Conservation (phyloP, 2,113 vertebrate genomes). For the Nerophis ophidion region DNA sequence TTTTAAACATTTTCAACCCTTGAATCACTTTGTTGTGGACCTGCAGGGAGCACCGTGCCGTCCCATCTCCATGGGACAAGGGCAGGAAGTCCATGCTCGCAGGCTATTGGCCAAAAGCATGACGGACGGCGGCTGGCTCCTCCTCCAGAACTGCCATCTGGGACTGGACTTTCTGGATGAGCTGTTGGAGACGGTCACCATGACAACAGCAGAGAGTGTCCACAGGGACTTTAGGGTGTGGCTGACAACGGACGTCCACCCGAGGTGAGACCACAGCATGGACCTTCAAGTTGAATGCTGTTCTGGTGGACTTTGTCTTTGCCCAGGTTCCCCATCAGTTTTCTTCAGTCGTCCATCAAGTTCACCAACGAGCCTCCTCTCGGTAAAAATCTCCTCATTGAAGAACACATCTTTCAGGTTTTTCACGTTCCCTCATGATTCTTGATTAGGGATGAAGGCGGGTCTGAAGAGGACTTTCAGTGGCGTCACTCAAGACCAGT, state of each 20-base stretch:
- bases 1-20: no score
- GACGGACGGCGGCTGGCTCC: conserved; percentile 80
- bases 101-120: conserved; percentile 74
- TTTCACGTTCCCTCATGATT: neutral
- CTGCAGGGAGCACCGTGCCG: conserved; percentile 68
- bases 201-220: conserved; percentile 40
- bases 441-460: conserved; percentile 74
- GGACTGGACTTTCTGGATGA: conserved; percentile 79
- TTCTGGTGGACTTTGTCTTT: conserved; percentile 15
- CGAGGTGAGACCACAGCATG: conserved; percentile 31
- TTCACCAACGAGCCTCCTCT: conserved; percentile 84
- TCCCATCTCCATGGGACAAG: conserved; percentile 84
- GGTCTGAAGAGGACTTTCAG: conserved; percentile 79
- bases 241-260: conserved; percentile 78
- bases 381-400: conserved; percentile 51
- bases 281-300: neutral
- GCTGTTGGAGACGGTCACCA: conserved; percentile 71
- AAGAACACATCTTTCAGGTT: neutral
- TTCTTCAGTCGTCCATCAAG: conserved; percentile 82
- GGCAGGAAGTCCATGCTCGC: conserved; percentile 80
- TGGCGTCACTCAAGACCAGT: conserved; percentile 74
- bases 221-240: conserved; percentile 73
- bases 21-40: neutral
- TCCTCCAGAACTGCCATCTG: conserved; percentile 85
- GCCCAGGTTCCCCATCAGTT: conserved; percentile 76